These are phyloP conservation scores for Mesitornis unicolor DNA, from an alignment of 2,113 vertebrate species.

Conservation along the genomic window DNA sequence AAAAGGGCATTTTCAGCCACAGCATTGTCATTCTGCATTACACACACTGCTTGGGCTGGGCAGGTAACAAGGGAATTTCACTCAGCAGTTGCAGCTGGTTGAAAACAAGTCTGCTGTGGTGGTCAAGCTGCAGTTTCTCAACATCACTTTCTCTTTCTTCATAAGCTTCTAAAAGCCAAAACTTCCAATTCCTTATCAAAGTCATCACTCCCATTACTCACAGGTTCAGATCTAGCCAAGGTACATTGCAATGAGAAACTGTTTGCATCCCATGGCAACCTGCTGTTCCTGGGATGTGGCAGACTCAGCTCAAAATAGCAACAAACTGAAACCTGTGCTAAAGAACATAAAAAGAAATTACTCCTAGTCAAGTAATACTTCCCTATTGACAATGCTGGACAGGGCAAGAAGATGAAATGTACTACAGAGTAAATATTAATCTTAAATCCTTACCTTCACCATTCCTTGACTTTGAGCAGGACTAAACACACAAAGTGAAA, in stretches of 20 bases:
- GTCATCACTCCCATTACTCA: neutral
- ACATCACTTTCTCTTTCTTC: neutral
- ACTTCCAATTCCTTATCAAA: neutral
- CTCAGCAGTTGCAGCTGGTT: neutral
- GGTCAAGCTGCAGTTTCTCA: neutral
- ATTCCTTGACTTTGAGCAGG: neutral
- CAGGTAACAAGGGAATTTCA: neutral
- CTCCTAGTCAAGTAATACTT: neutral
- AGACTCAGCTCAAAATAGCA: neutral
- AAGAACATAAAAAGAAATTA: neutral
- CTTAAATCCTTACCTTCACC: neutral
- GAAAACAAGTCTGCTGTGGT: neutral
- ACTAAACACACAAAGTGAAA: neutral
- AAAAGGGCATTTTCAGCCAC: conserved; percentile 22
- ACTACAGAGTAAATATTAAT: neutral
- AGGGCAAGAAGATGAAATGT: neutral
- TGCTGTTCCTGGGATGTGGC: neutral
- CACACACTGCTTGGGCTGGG: neutral
- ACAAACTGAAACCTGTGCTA: neutral
- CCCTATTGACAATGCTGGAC: neutral
- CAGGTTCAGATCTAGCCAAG: neutral
- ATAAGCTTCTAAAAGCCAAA: neutral
- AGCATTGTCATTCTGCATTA: neutral
- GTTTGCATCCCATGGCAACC: neutral
- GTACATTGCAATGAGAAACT: neutral